phyloP scores from a whole-genome alignment of 2,113 vertebrate species.

The Geococcyx californianus region DNA sequence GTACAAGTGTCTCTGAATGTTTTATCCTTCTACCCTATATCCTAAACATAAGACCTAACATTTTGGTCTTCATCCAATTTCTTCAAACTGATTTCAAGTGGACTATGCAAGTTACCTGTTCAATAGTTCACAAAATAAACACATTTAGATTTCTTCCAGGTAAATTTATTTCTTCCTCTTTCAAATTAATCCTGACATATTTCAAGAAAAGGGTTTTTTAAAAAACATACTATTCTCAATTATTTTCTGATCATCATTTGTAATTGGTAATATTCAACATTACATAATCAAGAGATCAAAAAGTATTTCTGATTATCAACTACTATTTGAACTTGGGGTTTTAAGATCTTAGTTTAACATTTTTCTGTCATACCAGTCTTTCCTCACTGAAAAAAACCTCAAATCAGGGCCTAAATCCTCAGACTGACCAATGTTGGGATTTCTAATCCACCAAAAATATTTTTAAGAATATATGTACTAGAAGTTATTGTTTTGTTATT shows the following conservation, averaged over 20 bases:
- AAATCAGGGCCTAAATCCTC: neutral
- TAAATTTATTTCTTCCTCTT: neutral
- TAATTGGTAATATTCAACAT: neutral
- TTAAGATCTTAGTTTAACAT: neutral
- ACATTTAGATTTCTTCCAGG: neutral
- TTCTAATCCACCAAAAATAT: neutral
- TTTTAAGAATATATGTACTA: neutral
- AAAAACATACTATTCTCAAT: neutral
- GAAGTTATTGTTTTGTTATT: neutral
- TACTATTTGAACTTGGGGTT: neutral
- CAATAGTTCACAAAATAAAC: neutral
- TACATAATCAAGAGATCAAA: neutral
- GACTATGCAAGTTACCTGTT: neutral
- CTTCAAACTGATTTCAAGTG: neutral
- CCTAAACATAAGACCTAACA: neutral
- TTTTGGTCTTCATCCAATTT: neutral
- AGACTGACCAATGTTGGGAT: neutral
- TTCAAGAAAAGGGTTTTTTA: neutral
- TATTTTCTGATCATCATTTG: neutral
- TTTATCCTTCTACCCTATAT: neutral
- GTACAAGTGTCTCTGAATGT: neutral
- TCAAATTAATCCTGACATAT: neutral
- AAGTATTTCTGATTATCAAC: neutral
- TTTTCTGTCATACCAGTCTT: neutral
- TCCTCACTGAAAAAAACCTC: neutral